Percentiles rank a stretch among this genome's conserved stretches.
These are phyloP conservation scores for Strix aluco DNA, from an alignment of 2,113 vertebrate species.

Conservation along the genomic window DNA sequence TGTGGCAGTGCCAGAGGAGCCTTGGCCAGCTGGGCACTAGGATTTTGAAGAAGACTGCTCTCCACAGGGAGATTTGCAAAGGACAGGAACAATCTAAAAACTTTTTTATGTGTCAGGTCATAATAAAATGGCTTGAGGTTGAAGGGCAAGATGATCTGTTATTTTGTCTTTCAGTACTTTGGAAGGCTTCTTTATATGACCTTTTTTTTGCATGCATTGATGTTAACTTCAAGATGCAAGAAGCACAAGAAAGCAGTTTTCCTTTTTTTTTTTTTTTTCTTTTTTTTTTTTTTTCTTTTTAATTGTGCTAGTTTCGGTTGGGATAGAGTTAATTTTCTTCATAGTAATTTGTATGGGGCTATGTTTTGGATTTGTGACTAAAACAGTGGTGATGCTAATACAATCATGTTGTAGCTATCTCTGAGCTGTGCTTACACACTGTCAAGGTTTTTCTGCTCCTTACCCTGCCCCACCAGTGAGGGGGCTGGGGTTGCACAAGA, in stretches of 20 bases:
- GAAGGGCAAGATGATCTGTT: background rate
- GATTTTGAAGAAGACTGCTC: background rate
- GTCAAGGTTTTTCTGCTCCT: background rate
- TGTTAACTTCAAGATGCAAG: background rate
- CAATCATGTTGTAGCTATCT: background rate
- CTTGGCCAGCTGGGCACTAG: background rate
- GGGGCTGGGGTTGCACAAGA: background rate
- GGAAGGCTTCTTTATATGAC: background rate
- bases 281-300: accelerated
- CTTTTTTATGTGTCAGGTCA: background rate
- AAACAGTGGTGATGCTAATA: background rate
- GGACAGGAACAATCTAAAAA: background rate
- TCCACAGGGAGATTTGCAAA: background rate
- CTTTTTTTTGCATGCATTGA: background rate
- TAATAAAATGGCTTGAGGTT: background rate
- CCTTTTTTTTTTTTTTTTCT: no score
- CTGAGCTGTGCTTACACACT: background rate
- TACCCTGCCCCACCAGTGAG: background rate
- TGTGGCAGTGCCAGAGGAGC: background rate
- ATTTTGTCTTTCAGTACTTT: background rate
- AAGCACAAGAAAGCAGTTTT: background rate
- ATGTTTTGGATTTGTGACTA: background rate
- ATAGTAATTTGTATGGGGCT: background rate
- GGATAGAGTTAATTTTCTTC: background rate
- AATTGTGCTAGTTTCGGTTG: background rate